These are phyloP conservation scores for Dryadula phaetusa DNA, from an alignment of 2,888 invertebrate genomes.

Conservation along the genomic window DNA sequence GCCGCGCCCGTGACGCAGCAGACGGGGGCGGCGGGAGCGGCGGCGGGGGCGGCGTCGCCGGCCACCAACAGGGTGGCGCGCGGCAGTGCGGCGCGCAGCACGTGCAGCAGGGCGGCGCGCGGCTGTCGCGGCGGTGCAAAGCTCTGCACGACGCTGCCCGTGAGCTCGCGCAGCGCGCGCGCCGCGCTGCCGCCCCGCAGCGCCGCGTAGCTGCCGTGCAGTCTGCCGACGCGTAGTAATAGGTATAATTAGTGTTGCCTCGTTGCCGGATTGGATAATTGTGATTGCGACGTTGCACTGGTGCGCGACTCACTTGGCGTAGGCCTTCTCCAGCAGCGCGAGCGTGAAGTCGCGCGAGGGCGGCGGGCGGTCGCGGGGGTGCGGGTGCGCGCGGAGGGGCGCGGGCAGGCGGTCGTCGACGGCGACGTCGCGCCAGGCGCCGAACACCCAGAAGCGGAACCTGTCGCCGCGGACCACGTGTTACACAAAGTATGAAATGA, in stretches of 20 bases:
- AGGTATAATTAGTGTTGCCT: no score
- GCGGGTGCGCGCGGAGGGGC: constrained; percentile 84
- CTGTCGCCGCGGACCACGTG: constrained; percentile 69
- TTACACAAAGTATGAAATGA: no score
- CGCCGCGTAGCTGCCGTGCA: constrained; percentile 79
- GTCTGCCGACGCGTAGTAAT: no score
- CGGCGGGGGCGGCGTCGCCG: constrained; percentile 46
- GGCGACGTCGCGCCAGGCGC: constrained; percentile 89
- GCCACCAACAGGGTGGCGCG: constrained; percentile 88
- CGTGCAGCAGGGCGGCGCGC: constrained; percentile 87
- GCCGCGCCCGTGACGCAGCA: constrained; percentile 72
- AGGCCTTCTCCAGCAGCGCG: constrained; percentile 91
- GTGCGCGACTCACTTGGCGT: constrained; percentile 89
- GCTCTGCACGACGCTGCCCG: constrained; percentile 90
- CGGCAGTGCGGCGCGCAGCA: constrained; percentile 88
- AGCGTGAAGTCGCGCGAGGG: constrained; percentile 88
- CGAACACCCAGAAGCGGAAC: constrained; percentile 92
- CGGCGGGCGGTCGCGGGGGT: constrained; percentile 71
- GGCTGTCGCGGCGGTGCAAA: constrained; percentile 87
- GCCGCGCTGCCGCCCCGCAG: constrained; percentile 84
- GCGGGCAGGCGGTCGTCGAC: constrained; percentile 91
- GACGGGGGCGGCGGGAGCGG: constrained; percentile 73
- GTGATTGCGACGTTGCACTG: no score
- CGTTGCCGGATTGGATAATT: no score
- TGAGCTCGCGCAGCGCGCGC: constrained; percentile 88